These are phyloP conservation scores for Prosapia bicincta DNA, from an alignment of 2,888 invertebrate genomes.

Conservation along the genomic window DNA sequence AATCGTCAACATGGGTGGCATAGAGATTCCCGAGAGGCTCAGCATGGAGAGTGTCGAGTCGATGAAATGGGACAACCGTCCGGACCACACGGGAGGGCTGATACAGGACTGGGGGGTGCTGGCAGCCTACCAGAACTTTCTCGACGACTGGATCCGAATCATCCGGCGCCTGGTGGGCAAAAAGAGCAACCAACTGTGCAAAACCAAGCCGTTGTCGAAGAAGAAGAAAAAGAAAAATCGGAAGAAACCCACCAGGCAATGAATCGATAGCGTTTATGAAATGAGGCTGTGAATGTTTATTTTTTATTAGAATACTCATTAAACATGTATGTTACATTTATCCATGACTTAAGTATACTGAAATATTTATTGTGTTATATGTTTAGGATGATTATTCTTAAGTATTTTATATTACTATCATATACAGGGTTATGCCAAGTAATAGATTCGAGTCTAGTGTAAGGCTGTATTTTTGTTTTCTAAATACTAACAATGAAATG, in stretches of 20 bases:
- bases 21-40: conserved; percentile 41
- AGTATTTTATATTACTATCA: no score
- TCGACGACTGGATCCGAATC: conserved; percentile 52
- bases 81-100: conserved; percentile 53
- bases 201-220: conserved; percentile 24
- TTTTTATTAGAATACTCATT: no score
- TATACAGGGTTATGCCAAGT: no score
- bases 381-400: no score
- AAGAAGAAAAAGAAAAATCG: conserved; percentile 10
- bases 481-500: no score
- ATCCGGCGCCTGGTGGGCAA: conserved; percentile 36
- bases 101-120: conserved; percentile 60
- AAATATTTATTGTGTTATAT: neutral
- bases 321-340: neutral
- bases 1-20: conserved; percentile 48
- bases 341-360: neutral
- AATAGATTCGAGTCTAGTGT: no score
- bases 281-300: neutral
- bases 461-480: no score
- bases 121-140: conserved; percentile 55
- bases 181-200: conserved; percentile 34
- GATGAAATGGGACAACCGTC: conserved; percentile 29
- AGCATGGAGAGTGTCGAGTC: conserved; percentile 13
- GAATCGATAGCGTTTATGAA: neutral
- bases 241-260: conserved; percentile 12